These are phyloP conservation scores for Malurus splendens DNA, from an alignment of 2,797 vertebrate species.

Conservation along the genomic window DNA sequence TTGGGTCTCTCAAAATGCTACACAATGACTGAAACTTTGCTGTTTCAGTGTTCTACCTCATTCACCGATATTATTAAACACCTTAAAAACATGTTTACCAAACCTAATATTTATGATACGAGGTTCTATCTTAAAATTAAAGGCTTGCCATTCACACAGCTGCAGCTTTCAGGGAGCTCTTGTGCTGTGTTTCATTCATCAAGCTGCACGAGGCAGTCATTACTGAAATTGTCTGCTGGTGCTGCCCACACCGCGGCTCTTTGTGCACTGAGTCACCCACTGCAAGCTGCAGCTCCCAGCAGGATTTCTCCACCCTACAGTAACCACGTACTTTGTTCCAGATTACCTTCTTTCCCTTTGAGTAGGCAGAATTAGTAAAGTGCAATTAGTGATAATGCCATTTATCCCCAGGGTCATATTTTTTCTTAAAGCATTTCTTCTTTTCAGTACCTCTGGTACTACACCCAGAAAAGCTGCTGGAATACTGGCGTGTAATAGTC, in stretches of 20 bases:
- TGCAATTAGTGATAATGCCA: background rate
- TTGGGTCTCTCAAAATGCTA: background rate
- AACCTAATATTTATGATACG: background rate
- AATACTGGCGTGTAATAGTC: background rate
- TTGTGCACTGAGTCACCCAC: background rate
- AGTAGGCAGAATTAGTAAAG: conserved; percentile 18
- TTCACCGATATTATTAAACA: background rate
- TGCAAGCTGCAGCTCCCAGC: background rate
- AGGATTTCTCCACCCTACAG: conserved; percentile 5
- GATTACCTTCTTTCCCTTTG: background rate
- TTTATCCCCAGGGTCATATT: conserved; percentile 5
- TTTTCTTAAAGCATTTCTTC: background rate
- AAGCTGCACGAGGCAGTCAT: background rate
- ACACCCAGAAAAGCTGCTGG: background rate
- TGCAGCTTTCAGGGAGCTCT: background rate
- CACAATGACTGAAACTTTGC: background rate
- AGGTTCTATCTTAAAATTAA: background rate
- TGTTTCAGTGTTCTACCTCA: background rate
- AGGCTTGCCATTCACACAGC: background rate
- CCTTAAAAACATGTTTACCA: background rate
- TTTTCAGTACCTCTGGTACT: background rate
- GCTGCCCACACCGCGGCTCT: conserved; percentile 8
- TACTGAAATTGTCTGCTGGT: background rate
- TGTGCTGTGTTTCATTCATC: conserved; percentile 5
- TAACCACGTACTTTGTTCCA: background rate